A percentile compares a stretch with the other conserved stretches of the same genome.
phyloP scores from a whole-genome alignment of 2,113 vertebrate species.

The Cercopithecus mona region DNA sequence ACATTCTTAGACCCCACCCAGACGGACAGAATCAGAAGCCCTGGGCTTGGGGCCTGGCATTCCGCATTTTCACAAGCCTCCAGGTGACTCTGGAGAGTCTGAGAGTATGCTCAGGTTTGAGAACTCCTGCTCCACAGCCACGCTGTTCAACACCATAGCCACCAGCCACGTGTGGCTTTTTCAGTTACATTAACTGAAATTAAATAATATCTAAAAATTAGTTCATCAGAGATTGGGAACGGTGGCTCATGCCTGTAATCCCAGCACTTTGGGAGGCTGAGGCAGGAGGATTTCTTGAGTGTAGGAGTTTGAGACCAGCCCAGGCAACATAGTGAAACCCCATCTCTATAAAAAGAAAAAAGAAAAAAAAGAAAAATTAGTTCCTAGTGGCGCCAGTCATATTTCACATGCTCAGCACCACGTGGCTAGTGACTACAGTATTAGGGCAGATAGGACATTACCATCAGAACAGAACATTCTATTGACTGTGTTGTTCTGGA shows the following conservation, averaged over 20 bases:
- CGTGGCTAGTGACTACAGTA: neutral
- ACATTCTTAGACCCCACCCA: neutral
- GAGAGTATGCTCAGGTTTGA: neutral
- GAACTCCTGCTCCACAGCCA: neutral
- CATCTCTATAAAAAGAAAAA: too few relatives aligned
- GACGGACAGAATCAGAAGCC: neutral
- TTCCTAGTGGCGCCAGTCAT: neutral
- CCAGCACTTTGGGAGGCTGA: neutral
- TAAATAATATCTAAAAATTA: neutral
- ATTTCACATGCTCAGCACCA: neutral
- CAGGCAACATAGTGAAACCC: neutral
- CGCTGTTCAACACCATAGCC: too few relatives aligned
- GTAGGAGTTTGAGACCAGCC: neutral
- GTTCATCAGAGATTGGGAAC: too few relatives aligned
- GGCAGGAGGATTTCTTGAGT: neutral
- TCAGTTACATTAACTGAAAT: neutral
- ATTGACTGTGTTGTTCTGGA: neutral
- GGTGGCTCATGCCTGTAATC: neutral
- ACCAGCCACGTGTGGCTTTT: too few relatives aligned
- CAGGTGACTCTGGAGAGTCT: neutral
- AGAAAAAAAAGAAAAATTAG: neutral
- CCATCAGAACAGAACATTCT: neutral
- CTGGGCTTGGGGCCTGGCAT: neutral
- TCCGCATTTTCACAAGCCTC: neutral
- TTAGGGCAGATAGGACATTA: neutral